A percentile compares a stretch with the other conserved stretches of the same genome.
These are phyloP conservation scores for Trididemnum nubilum DNA, from an alignment of 23 tunicate species.

Conservation along the genomic window DNA sequence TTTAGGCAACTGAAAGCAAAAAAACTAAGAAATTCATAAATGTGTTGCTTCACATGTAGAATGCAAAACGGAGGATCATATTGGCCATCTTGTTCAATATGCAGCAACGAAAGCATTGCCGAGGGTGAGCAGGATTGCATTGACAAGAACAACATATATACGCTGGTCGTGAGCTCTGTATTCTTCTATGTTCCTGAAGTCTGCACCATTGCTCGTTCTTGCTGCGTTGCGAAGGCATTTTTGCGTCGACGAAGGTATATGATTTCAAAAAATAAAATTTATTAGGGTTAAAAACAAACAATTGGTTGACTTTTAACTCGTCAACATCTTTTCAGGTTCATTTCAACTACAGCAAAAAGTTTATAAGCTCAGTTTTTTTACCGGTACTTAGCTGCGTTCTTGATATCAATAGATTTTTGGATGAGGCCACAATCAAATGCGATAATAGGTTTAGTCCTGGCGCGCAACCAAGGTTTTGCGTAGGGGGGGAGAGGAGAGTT, in stretches of 20 bases:
- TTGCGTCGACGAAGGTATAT: not conserved
- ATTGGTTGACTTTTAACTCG: not conserved
- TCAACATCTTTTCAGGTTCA: not conserved
- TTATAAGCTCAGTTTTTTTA: not conserved
- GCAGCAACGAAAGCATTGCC: not conserved
- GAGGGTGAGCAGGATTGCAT: conserved; percentile 14
- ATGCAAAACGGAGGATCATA: not conserved
- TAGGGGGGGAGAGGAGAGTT: no score
- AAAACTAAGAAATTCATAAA: no score
- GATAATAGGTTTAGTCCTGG: no score
- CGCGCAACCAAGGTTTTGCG: no score
- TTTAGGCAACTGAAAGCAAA: no score
- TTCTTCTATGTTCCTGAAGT: conserved; percentile 24
- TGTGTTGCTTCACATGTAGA: no score
- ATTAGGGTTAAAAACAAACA: not conserved
- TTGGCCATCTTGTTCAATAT: conserved; percentile 57
- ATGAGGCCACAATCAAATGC: no score
- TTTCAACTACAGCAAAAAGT: not conserved
- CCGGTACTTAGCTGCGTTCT: no score
- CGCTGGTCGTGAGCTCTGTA: not conserved
- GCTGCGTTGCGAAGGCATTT: conserved; percentile 6
- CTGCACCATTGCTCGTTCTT: not conserved
- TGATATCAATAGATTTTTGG: no score
- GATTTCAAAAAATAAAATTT: not conserved
- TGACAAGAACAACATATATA: not conserved